A percentile compares a stretch with the other conserved stretches of the same genome.
Evolutionary conservation across 2,113 vertebrate genomes (phyloP).

Genomic region (Dromaius novaehollandiae): DNA sequence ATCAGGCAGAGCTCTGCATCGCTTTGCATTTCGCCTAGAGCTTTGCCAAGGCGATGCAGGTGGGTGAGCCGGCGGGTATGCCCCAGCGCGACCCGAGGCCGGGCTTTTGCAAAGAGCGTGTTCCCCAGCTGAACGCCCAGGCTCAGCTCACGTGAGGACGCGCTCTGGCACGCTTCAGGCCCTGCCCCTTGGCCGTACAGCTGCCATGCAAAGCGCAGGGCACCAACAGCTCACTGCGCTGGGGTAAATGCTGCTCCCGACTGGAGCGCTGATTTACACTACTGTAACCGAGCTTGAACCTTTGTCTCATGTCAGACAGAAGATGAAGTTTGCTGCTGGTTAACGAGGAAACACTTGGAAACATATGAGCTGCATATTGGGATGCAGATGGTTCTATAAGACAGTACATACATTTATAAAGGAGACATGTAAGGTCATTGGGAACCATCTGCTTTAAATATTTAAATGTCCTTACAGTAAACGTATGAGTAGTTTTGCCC

Average conservation of each 20-base stretch:
- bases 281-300: conserved; percentile 44
- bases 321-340: conserved; percentile 57
- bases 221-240: not conserved
- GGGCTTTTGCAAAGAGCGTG: not conserved
- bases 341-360: conserved; percentile 69
- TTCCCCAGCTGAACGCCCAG: not conserved
- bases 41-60: not conserved
- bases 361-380: conserved; percentile 75
- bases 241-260: not conserved
- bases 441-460: conserved; percentile 73
- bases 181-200: not conserved
- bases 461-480: conserved; percentile 68
- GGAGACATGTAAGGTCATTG: conserved; percentile 75
- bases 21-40: not conserved
- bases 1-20: fast-evolving
- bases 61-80: not conserved
- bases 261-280: not conserved
- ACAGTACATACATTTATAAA: conserved; percentile 73
- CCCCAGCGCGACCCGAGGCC: not conserved
- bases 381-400: conserved; percentile 72
- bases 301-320: not conserved
- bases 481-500: conserved; percentile 61
- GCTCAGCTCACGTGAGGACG: not conserved
- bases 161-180: fast-evolving
- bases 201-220: not conserved